Conservation (phyloP, 2,797 vertebrate genomes). For the Cetoscarus ocellatus region DNA sequence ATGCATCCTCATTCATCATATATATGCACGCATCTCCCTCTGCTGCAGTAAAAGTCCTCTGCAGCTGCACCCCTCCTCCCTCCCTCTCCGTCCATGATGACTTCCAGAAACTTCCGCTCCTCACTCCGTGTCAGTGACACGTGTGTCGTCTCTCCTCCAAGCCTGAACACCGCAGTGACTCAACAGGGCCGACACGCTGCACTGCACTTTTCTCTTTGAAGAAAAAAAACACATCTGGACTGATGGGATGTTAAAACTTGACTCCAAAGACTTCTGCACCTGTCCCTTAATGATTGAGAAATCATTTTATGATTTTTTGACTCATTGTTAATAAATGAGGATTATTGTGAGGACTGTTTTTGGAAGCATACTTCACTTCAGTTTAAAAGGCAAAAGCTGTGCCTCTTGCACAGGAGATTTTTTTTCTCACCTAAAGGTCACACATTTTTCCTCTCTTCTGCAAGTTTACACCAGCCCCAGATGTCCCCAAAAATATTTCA, state of each 20-base stretch:
- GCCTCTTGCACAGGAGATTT: no score
- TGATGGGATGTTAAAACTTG: not conserved
- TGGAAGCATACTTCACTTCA: no score
- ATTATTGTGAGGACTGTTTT: no score
- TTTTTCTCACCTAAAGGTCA: no score
- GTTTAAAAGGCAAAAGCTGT: no score
- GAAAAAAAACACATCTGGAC: constrained; percentile 38
- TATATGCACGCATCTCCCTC: constrained; percentile 17
- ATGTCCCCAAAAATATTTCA: no score
- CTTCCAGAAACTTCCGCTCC: constrained; percentile 77
- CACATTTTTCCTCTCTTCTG: no score
- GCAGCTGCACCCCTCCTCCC: constrained; percentile 40
- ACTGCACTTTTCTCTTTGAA: constrained; percentile 12
- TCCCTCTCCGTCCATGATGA: constrained; percentile 54
- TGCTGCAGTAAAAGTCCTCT: constrained; percentile 37
- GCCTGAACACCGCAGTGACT: constrained; percentile 6
- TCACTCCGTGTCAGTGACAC: constrained; percentile 54
- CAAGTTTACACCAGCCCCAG: no score
- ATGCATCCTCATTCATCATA: not conserved
- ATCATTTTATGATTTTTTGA: no score
- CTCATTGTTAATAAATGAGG: no score
- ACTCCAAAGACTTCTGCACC: no score
- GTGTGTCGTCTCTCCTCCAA: constrained; percentile 56
- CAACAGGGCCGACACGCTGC: constrained; percentile 4
- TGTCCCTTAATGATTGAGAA: not conserved